Conservation (phyloP, 2,113 vertebrate species). For the Sylvilagus bachmani region DNA sequence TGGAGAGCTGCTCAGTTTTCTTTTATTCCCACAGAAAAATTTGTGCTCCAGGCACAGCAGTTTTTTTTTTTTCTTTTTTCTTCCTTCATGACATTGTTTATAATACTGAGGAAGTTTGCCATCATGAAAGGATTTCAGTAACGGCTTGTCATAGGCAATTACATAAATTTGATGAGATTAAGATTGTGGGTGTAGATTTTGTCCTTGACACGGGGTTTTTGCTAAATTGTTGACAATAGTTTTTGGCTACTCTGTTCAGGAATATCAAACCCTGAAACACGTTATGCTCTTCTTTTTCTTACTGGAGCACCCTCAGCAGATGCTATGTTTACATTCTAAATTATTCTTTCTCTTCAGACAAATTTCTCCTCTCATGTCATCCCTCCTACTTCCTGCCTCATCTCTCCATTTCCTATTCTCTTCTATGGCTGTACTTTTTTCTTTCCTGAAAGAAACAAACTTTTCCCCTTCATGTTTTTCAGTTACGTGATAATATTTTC, state of each 20-base stretch:
- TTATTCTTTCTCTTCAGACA: slow-evolving; percentile 60
- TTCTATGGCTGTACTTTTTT: slow-evolving; percentile 44
- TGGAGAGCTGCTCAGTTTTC: neutral
- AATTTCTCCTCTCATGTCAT: slow-evolving; percentile 32
- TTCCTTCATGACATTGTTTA: slow-evolving; percentile 4
- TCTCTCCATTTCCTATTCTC: slow-evolving; percentile 41
- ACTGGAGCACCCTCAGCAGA: slow-evolving; percentile 30
- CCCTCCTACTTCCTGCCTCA: slow-evolving; percentile 61
- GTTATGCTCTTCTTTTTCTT: slow-evolving; percentile 67
- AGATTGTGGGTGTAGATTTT: slow-evolving; percentile 61
- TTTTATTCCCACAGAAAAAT: slow-evolving; percentile 55
- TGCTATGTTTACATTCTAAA: slow-evolving; percentile 5
- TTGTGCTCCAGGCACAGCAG: neutral
- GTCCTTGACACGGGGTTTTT: slow-evolving; percentile 79
- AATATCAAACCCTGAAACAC: slow-evolving; percentile 70
- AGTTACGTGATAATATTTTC: slow-evolving; percentile 50
- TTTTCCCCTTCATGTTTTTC: neutral
- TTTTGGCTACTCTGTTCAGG: slow-evolving; percentile 72
- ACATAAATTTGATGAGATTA: slow-evolving; percentile 63
- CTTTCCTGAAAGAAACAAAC: neutral
- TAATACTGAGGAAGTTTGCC: slow-evolving; percentile 47
- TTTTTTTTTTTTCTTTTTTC: neutral
- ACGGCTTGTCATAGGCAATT: slow-evolving; percentile 76
- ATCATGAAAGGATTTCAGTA: slow-evolving; percentile 82
- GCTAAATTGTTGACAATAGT: slow-evolving; percentile 80